Evolutionary conservation across 1,140 invertebrate species (phyloP).

Genomic region (Solenopsis invicta): DNA sequence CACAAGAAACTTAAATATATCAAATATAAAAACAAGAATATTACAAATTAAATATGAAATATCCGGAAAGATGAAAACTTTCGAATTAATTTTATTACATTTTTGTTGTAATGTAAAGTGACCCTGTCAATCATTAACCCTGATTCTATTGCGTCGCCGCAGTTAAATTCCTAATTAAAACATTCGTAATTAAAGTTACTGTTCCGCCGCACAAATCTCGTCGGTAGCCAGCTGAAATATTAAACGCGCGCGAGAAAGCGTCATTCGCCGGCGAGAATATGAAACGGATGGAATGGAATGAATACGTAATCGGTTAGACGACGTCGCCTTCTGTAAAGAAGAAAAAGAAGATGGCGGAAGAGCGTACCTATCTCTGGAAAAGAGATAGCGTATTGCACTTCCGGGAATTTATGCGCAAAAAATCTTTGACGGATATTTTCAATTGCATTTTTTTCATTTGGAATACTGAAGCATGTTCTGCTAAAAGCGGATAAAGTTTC

Average conservation of each 20-base stretch:
- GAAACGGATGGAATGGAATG: constrained; percentile 55
- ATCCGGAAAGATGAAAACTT: background rate
- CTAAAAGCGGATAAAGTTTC: background rate
- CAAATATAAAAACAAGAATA: no score
- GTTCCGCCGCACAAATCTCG: constrained; percentile 49
- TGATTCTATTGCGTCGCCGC: constrained; percentile 20
- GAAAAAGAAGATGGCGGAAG: constrained; percentile 2
- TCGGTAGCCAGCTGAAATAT: constrained; percentile 54
- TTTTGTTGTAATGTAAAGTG: constrained; percentile 10
- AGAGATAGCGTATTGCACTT: constrained; percentile 21
- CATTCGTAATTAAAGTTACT: constrained; percentile 62
- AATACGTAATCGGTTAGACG: constrained; percentile 62
- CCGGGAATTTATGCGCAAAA: background rate
- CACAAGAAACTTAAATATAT: background rate
- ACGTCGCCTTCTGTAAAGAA: constrained; percentile 43
- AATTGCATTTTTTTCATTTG: constrained; percentile 13
- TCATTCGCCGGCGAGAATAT: constrained; percentile 60
- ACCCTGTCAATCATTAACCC: constrained; percentile 49
- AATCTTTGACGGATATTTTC: background rate
- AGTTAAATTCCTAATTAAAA: constrained; percentile 63
- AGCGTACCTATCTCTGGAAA: constrained; percentile 1
- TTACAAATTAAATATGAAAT: background rate
- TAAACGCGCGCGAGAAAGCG: constrained; percentile 58
- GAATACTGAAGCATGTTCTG: background rate
- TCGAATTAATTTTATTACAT: background rate